Evolutionary conservation across 2,113 vertebrate species (phyloP).

Genomic region (Euleptes europaea): DNA sequence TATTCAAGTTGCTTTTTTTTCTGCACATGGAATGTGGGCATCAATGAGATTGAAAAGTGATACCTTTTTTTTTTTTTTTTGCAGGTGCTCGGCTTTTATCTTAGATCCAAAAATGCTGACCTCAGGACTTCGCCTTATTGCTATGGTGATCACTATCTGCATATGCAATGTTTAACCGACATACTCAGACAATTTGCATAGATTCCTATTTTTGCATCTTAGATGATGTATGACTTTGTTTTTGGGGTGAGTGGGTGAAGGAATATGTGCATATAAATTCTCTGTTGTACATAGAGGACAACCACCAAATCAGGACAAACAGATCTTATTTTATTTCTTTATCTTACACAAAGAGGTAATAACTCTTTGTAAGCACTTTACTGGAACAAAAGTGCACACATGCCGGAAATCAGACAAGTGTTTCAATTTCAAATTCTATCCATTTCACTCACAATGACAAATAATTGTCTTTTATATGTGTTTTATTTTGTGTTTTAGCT

Average conservation of each 20-base stretch:
- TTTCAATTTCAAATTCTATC: neutral
- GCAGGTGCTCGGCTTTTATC: neutral
- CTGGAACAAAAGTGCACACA: neutral
- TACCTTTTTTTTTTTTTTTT: neutral
- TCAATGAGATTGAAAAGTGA: neutral
- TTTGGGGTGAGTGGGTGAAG: neutral
- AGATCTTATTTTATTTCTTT: neutral
- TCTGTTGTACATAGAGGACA: neutral
- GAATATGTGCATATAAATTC: neutral
- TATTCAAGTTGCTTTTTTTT: too few relatives aligned
- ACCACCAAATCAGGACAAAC: neutral
- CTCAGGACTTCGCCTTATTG: neutral
- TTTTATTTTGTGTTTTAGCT: neutral
- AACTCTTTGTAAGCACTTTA: neutral
- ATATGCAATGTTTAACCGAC: neutral
- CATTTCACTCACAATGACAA: neutral
- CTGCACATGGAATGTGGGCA: neutral
- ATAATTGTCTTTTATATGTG: neutral
- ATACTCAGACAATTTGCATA: neutral
- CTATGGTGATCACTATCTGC: neutral
- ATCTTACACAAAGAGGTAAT: too few relatives aligned
- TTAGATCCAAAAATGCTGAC: neutral
- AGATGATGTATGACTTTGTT: too few relatives aligned
- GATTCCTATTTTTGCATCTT: neutral
- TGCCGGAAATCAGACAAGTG: neutral